These are phyloP conservation scores for Campoplex capitator DNA, from an alignment of 2,888 invertebrate species.

Conservation along the genomic window DNA sequence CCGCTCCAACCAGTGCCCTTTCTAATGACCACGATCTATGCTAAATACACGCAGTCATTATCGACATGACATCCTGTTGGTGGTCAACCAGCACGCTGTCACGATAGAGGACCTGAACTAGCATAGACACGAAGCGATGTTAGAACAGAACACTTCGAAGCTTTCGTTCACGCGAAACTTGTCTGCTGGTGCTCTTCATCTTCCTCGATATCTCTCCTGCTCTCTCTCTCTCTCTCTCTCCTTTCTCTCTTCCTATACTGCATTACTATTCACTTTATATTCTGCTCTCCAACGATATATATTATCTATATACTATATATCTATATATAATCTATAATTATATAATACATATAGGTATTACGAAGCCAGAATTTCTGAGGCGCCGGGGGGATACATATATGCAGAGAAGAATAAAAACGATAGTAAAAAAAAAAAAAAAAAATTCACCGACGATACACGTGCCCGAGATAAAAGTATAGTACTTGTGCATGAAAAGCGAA, in stretches of 20 bases:
- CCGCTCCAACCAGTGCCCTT: constrained; percentile 78
- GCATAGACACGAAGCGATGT: constrained; percentile 3
- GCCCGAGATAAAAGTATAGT: neutral
- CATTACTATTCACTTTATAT: constrained; percentile 6
- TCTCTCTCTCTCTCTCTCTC: no score
- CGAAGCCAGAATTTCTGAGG: constrained; percentile 27
- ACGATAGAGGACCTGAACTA: constrained; percentile 15
- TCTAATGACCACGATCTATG: constrained; percentile 77
- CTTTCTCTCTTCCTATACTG: neutral
- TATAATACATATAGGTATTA: neutral
- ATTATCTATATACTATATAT: neutral
- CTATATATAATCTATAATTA: no score
- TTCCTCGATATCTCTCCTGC: neutral
- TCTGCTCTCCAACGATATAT: neutral
- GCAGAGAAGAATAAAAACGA: neutral
- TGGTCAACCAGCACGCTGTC: constrained; percentile 27
- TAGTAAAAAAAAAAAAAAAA: neutral
- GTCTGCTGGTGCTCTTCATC: constrained; percentile 32
- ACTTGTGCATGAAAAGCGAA: neutral
- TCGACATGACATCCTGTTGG: constrained; percentile 79
- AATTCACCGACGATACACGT: neutral
- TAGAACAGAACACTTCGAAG: constrained; percentile 13
- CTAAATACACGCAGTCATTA: constrained; percentile 77
- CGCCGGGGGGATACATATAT: neutral
- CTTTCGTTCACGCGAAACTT: constrained; percentile 62